Evolutionary conservation across 2,113 vertebrate genomes (phyloP).

Genomic region (Larimichthys polyactis): DNA sequence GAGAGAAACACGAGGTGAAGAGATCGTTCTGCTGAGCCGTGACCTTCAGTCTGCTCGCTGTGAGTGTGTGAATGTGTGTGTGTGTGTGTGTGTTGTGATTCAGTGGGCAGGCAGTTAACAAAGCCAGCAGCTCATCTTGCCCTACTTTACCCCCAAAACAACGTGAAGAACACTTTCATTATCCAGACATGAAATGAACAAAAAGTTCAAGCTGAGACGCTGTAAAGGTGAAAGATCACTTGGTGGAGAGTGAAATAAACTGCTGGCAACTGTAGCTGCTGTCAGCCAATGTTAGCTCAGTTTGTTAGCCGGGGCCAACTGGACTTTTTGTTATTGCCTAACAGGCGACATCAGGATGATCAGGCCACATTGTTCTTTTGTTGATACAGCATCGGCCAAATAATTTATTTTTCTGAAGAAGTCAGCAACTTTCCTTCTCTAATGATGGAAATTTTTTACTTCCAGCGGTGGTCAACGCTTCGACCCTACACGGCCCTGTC

Average conservation of each 20-base stretch:
- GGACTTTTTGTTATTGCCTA: not conserved
- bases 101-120: constrained; percentile 33
- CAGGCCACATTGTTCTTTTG: constrained; percentile 1
- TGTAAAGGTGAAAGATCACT: not conserved
- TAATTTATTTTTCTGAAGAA: not conserved
- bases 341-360: not conserved
- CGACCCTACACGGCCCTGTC: constrained; percentile 13
- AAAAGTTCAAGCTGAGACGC: constrained; percentile 10
- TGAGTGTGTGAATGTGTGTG: constrained; percentile 8
- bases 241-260: no score
- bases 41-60: not conserved
- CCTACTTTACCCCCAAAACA: constrained; percentile 58
- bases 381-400: not conserved
- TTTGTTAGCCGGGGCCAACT: no score
- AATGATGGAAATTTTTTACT: not conserved
- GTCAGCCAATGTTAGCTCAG: no score
- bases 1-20: not conserved
- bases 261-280: no score
- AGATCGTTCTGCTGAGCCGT: not conserved
- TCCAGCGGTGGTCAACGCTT: rapidly evolving
- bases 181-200: constrained; percentile 19
- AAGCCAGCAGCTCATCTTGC: constrained; percentile 68
- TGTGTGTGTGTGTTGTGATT: constrained; percentile 40
- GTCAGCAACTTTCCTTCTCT: not conserved
- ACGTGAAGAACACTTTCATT: constrained; percentile 53